Base-by-base conservation (phyloP, 1,140 invertebrate genomes). In the Bombus terrestris region DNA sequence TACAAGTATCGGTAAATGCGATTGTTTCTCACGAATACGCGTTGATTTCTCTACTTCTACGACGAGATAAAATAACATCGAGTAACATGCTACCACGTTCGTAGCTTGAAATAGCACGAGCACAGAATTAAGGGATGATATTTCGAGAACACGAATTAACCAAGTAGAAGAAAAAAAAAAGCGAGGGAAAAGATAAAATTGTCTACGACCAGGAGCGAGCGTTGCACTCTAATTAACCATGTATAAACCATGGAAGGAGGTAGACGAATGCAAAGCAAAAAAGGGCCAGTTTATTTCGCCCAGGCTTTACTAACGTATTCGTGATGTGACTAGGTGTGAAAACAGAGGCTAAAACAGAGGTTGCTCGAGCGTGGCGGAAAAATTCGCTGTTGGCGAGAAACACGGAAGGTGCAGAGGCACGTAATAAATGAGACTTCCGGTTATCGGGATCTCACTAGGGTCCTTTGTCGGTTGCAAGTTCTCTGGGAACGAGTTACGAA, bases 401-500 rank as follows among this genome's bases (percentile, higher is more conserved):
- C 9, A 28, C 25, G 62, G 28, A 57, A 39, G 35, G 39, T 13
- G 25, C 9, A 9, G 43, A 12, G 73, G 9, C 64, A 13, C 39
- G 62, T 85, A 80, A 85, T 53, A 79, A 85, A 85, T 18, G 83
- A 80, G 68, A 72, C 68, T 80, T 84, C 76, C 83, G 68, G 68
- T 85, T 85, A 85, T 85, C 57, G 64, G 41, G 81, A 62, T 66
- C 64, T 66, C 13, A 9, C 62, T n/a, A n/a, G 39, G 15, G 66
- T 35, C 15, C 64, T 66, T 32, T 18, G n/a, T 35, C 13, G 5
- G 15, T 22, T 66, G 32, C 64, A 66, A 66, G 32, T 66, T 66
- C 64, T 32, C 32, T 35, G 15, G 32, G 15, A 32, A 66, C 64
- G n/a, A 32, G 32, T 18, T 66, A 66, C 64, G 64, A 66, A 66